Conservation (phyloP, 2,113 vertebrate genomes). For the Hippocampus zosterae region DNA sequence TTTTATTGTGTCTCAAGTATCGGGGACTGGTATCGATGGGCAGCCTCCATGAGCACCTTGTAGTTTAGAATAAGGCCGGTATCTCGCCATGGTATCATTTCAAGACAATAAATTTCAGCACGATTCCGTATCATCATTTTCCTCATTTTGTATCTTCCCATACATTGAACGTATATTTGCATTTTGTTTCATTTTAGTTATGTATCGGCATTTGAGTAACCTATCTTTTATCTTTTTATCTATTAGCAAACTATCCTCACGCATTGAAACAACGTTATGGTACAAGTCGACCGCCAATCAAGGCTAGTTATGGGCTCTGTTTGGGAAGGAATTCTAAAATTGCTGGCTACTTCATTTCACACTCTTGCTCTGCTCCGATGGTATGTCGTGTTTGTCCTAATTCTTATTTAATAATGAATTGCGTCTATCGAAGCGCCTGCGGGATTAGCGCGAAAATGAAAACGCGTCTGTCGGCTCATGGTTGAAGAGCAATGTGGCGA, state of each 20-base stretch:
- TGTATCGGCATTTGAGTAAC: too few relatives aligned
- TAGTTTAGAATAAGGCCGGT: too few relatives aligned
- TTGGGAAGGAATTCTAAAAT: not conserved
- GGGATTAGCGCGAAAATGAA: not conserved
- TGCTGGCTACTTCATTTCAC: not conserved
- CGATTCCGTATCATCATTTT: too few relatives aligned
- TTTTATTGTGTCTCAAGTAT: too few relatives aligned
- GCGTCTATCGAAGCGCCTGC: not conserved
- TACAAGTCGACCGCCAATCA: not conserved
- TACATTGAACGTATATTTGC: too few relatives aligned
- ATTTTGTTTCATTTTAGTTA: too few relatives aligned
- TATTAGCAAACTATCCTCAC: not conserved
- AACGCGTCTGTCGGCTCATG: not conserved
- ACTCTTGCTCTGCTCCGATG: not conserved
- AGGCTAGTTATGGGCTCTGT: not conserved
- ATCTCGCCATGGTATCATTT: too few relatives aligned
- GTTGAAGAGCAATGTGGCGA: not conserved
- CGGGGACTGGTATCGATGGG: too few relatives aligned
- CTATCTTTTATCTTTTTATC: too few relatives aligned
- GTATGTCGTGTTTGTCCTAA: not conserved
- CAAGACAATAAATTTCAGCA: too few relatives aligned
- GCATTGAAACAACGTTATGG: not conserved
- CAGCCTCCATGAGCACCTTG: too few relatives aligned
- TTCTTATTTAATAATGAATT: slow-evolving; percentile 3
- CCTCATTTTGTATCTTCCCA: too few relatives aligned